phyloP scores from a whole-genome alignment of 2,797 vertebrate species.

The Anguilla pacifica region DNA sequence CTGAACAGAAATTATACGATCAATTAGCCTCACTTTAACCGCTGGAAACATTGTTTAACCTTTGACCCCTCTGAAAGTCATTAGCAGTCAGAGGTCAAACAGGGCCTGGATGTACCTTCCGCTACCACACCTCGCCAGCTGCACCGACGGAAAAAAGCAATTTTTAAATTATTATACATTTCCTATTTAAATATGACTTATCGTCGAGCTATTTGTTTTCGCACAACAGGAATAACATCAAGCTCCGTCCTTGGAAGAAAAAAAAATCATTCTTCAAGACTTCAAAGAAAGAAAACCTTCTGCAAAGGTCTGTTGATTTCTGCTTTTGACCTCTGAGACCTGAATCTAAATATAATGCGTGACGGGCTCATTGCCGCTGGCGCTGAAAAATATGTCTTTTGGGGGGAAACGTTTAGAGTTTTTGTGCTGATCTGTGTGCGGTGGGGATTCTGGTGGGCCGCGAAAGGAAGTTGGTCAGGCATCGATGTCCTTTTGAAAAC shows the following conservation, averaged over 20 bases:
- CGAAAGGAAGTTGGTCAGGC: conserved; percentile 1
- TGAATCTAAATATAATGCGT: conserved; percentile 57
- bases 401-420: conserved; percentile 39
- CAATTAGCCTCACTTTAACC: conserved; percentile 67
- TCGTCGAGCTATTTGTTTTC: conserved; percentile 49
- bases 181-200: conserved; percentile 57
- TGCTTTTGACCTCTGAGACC: conserved; percentile 27
- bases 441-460: not conserved
- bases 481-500: conserved; percentile 16
- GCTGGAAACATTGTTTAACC: conserved; percentile 79
- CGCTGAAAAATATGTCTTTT: conserved; percentile 57
- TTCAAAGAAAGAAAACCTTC: conserved; percentile 57
- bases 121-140: conserved; percentile 42
- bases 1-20: conserved; percentile 47
- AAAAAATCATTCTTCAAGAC: conserved; percentile 59
- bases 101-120: conserved; percentile 51
- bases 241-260: conserved; percentile 61
- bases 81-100: conserved; percentile 72
- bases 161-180: conserved; percentile 56
- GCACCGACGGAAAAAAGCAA: conserved; percentile 41
- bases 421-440: conserved; percentile 34
- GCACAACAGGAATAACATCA: conserved; percentile 43
- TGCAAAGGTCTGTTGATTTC: conserved; percentile 34
- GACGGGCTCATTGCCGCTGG: conserved; percentile 53
- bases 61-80: conserved; percentile 72